Base-by-base conservation (phyloP, 2,113 vertebrate species). In the Dascyllus trimaculatus region DNA sequence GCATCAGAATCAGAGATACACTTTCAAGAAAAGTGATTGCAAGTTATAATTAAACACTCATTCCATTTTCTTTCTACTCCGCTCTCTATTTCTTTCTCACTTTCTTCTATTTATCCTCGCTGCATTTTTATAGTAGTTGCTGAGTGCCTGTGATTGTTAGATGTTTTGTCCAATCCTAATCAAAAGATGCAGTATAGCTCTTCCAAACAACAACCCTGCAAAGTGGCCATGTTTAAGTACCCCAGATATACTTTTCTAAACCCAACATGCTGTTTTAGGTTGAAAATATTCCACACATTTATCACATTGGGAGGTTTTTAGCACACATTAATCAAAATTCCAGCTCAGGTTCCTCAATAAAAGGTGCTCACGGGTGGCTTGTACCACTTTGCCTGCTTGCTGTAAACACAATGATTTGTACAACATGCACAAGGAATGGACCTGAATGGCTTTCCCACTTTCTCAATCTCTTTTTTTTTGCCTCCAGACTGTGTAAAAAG, bases 401-500 rank as follows among this genome's bases (percentile, higher is more conserved):
- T 43, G 29, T 56, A 26, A 71, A 70, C 69, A 26, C 18, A 81
- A 59, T 70, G 11, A 58, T 53, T 73, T 35, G 18, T 48, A 32
- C 45, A 56, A 48, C 49, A 67, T 48, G 51, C 66, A 29, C 24
- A 11, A 21, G 29, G 26, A 25, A 35, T 40, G 29, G 29, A 72
- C 32, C 53, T 14, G 56, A 69, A 56, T 19, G 18, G 1, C 64
- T 48, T 46, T 65, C 43, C 13, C 53, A 52, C 60, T 24, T 21
- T 21, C 22, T 38, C 32, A 35, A 35, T 35, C 4, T 46, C 43
- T 60, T 19, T 61, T 19, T 68, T 46, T 11, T 5, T 29, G 38
- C 43, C 56, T 77, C 19, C 21, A 53, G 49, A 63, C 64, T 63
- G 17, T 45, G 54, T 18, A 85, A 38, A 81, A 25, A 81, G 77